A percentile compares a stretch with the other conserved stretches of the same genome.
phyloP scores from a whole-genome alignment of 1,140 invertebrate species.

The Adelges cooleyi region DNA sequence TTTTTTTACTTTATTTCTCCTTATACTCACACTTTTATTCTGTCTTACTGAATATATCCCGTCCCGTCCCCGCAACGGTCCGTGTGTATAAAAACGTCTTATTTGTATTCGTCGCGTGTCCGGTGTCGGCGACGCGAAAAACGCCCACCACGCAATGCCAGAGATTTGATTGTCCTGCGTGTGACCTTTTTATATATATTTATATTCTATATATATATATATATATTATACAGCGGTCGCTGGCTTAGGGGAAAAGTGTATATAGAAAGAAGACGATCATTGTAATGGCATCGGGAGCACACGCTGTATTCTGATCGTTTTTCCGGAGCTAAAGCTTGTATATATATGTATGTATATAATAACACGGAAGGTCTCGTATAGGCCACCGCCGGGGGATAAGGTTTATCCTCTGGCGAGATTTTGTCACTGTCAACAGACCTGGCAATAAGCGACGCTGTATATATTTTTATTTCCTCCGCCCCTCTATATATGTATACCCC shows the following conservation, averaged over 20 bases:
- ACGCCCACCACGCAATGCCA: constrained; percentile 9
- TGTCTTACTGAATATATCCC: too few relatives aligned
- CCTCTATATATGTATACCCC: too few relatives aligned
- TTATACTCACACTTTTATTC: background rate
- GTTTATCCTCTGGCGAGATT: constrained; percentile 6
- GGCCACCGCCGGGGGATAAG: background rate
- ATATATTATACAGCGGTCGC: background rate
- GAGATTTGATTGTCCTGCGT: constrained; percentile 22
- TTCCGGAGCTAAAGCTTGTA: constrained; percentile 9
- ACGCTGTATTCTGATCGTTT: constrained; percentile 21
- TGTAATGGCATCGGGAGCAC: constrained; percentile 8
- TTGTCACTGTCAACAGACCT: constrained; percentile 19
- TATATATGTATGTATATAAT: background rate
- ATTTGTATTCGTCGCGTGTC: constrained; percentile 27
- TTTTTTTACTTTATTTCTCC: background rate
- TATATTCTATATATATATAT: background rate
- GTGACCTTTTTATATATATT: constrained; percentile 4
- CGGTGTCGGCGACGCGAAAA: constrained; percentile 12
- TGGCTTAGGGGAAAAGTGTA: background rate
- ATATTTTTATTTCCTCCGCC: background rate
- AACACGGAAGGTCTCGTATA: too few relatives aligned
- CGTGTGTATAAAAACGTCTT: background rate
- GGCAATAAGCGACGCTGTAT: background rate
- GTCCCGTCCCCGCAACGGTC: too few relatives aligned
- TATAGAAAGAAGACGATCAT: constrained; percentile 7